phyloP scores from a whole-genome alignment of 1,140 invertebrate species.

The Bursaphelenchus mucronatus region DNA sequence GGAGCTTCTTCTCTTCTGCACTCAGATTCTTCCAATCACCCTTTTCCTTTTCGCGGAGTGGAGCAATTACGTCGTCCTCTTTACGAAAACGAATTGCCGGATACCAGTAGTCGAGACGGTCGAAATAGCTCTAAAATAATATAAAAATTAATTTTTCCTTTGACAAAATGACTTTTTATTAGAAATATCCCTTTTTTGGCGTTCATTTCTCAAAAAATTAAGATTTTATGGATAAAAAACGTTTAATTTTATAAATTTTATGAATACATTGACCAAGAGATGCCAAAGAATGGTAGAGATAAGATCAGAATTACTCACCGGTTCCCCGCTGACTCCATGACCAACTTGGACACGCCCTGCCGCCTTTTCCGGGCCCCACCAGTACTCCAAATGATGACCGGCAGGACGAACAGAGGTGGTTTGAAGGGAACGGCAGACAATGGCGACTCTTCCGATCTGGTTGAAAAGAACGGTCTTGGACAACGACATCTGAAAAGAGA shows the following conservation, averaged over 20 bases:
- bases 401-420: slow-evolving; percentile 32
- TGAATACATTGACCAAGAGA: no score
- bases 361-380: slow-evolving; percentile 59
- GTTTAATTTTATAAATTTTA: no score
- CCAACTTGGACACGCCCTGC: slow-evolving; percentile 57
- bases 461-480: slow-evolving; percentile 42
- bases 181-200: no score
- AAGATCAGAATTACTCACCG: slow-evolving; percentile 39
- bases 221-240: no score
- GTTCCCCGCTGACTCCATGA: slow-evolving; percentile 47
- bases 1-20: slow-evolving; percentile 54
- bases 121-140: slow-evolving; percentile 49
- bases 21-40: slow-evolving; percentile 56
- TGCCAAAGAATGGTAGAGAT: not conserved
- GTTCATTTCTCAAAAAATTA: no score
- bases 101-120: slow-evolving; percentile 60
- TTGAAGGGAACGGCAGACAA: slow-evolving; percentile 39
- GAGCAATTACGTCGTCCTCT: slow-evolving; percentile 48
- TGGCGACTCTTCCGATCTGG: slow-evolving; percentile 25
- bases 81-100: slow-evolving; percentile 60
- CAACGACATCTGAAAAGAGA: slow-evolving; percentile 36
- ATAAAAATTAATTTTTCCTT: no score
- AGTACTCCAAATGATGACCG: slow-evolving; percentile 34
- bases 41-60: slow-evolving; percentile 53
- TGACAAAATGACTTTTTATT: no score